A percentile compares a stretch with the other conserved stretches of the same genome.
Evolutionary conservation across 2,113 vertebrate genomes (phyloP).

Genomic region (Holacanthus passer): DNA sequence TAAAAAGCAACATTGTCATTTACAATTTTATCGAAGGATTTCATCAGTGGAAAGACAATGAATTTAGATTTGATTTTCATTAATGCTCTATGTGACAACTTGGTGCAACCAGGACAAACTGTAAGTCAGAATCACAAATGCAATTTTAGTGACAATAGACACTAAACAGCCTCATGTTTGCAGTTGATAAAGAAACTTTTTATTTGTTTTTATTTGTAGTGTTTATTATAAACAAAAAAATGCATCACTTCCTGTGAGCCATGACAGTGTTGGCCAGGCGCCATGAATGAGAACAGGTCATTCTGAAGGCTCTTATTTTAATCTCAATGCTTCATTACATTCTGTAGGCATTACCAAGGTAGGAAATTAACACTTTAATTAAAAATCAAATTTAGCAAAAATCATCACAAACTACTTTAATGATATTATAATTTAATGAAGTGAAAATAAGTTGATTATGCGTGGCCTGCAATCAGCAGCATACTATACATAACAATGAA

Average conservation of each 20-base stretch:
- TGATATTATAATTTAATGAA: slow-evolving; percentile 21
- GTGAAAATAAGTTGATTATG: slow-evolving; percentile 35
- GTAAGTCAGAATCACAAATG: not conserved
- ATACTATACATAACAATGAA: slow-evolving; percentile 53
- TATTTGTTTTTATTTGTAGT: not conserved
- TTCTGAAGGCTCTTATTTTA: not conserved
- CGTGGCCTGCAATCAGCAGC: slow-evolving; percentile 12
- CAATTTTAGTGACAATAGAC: not conserved
- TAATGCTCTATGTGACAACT: too few species aligned
- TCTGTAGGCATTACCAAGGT: not conserved
- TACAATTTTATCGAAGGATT: too few species aligned
- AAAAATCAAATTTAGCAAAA: slow-evolving; percentile 3
- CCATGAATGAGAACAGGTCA: slow-evolving; percentile 2
- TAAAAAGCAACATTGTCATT: not conserved
- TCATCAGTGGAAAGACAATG: not conserved
- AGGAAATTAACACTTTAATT: not conserved
- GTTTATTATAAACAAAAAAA: not conserved
- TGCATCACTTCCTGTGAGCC: not conserved
- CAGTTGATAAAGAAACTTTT: not conserved
- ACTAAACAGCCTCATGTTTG: not conserved
- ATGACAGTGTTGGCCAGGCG: not conserved
- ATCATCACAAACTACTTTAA: slow-evolving; percentile 10
- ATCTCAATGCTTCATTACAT: slow-evolving; percentile 8
- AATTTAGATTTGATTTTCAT: not conserved
- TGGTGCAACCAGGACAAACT: not conserved